Base-by-base conservation (phyloP, 2,113 vertebrate species). In the Salvelinus sp. region DNA sequence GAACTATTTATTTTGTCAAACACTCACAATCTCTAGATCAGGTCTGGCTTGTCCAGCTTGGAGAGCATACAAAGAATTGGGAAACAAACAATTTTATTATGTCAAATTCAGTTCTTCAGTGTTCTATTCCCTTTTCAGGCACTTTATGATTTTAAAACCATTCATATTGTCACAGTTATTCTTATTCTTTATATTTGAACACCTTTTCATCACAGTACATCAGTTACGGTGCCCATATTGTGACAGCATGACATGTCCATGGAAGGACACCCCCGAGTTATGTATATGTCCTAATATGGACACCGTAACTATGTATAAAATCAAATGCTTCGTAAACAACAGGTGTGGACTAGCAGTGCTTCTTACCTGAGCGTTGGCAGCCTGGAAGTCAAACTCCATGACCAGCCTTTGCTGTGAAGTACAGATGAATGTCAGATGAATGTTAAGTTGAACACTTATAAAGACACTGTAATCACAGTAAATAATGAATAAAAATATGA, bases 331-430 rank as follows among this genome's bases (percentile, higher is more conserved):
- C 38, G 1, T 38, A 38, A 38, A 38, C 38, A 38, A 38, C 6
- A 38, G 38, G 38, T 38, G 38, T 38, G 9, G 33, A n/a, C 1
- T 14, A 25, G n/a, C 20, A 72, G 50, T 71, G 16, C 3, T 7
- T n/a, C 27, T 79, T 20, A 90, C 86, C 86, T 89, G 30, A 82
- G 75, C 48, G 6, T 85, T 85, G 80, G 86, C 87, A 16, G 70
- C 9, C 38, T 63, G 64, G 75, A 91, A 73, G 81, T 90, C 83
- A 74, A 88, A 91, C 81, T 88, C 86, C 70, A 75, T 82, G 78
- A 25, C 83, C 44, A 16, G 79, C 27, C 86, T 60, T 0, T 1
- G 25, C 86, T 89, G 81, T 44, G 18, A 10, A 6, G 28, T n/a
- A 63, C 20, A 23, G 28, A 76, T 0, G 69, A 0, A 10, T 9